Conservation (phyloP, 2,797 vertebrate species). For the Smutsia gigantea region DNA sequence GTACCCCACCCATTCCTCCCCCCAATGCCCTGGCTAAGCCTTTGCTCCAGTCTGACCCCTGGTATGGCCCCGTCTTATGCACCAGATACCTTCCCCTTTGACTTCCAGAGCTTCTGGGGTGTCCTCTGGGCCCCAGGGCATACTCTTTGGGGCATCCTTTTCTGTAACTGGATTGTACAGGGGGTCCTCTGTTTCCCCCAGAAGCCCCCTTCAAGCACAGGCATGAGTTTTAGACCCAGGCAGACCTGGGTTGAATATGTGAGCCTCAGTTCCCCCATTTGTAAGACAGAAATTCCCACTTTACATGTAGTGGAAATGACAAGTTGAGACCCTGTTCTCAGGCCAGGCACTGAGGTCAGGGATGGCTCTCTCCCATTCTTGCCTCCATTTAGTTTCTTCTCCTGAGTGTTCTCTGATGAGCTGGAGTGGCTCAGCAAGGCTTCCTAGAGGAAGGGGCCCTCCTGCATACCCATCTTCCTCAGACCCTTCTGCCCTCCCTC, state of each 20-base stretch:
- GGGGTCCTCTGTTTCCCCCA: neutral
- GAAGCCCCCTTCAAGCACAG: neutral
- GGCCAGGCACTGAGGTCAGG: neutral
- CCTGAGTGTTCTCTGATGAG: neutral
- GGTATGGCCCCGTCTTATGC: neutral
- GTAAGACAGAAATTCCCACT: neutral
- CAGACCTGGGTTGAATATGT: neutral
- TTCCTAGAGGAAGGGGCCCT: constrained; percentile 4
- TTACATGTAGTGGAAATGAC: neutral
- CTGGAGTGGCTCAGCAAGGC: neutral
- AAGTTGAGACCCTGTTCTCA: neutral
- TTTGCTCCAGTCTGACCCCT: neutral
- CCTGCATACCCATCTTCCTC: no score
- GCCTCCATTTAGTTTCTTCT: neutral
- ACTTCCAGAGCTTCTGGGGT: neutral
- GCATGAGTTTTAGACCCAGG: neutral
- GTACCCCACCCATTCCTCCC: fast-evolving
- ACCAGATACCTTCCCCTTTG: neutral
- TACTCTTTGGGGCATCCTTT: neutral
- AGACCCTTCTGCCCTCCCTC: neutral
- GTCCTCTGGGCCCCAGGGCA: neutral
- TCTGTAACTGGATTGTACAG: neutral
- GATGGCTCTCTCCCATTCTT: fast-evolving
- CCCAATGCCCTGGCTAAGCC: neutral
- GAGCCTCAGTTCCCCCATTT: neutral